A percentile compares a stretch with the other conserved stretches of the same genome.
phyloP scores from a whole-genome alignment of 2,888 invertebrate species.

The Pyrgus malvae region DNA sequence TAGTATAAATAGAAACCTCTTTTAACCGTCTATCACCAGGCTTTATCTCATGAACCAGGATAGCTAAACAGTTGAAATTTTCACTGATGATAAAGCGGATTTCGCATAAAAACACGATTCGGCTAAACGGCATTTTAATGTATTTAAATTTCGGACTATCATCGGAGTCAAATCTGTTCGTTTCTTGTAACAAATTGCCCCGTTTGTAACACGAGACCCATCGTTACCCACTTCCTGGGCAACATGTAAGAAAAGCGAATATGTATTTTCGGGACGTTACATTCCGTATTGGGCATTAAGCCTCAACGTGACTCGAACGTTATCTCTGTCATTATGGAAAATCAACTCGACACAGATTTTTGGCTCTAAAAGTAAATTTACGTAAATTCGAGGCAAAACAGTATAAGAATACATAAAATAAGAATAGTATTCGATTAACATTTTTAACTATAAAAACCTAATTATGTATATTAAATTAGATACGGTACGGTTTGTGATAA shows the following conservation, averaged over 20 bases:
- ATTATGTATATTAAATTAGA: too few species aligned
- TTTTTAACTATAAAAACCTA: too few species aligned
- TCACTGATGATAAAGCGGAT: too few species aligned
- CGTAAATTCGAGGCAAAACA: background rate
- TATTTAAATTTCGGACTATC: constrained; percentile 28
- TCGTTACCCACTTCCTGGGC: constrained; percentile 26
- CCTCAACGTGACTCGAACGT: constrained; percentile 24
- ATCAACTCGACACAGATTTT: constrained; percentile 22
- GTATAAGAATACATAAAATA: too few species aligned
- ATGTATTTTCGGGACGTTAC: constrained; percentile 22
- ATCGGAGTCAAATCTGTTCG: constrained; percentile 21
- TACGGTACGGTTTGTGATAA: too few species aligned
- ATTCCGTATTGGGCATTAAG: constrained; percentile 21
- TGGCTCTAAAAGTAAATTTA: background rate
- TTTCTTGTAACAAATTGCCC: constrained; percentile 27
- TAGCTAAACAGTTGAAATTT: too few species aligned
- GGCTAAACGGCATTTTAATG: too few species aligned
- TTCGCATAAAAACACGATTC: too few species aligned
- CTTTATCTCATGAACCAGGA: too few species aligned
- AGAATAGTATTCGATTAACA: too few species aligned
- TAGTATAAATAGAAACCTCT: too few species aligned
- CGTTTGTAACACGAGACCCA: constrained; percentile 10
- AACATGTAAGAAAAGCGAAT: constrained; percentile 19
- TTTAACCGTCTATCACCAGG: too few species aligned
- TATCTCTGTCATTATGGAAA: constrained; percentile 22